A percentile compares a stretch with the other conserved stretches of the same genome.
Conservation (phyloP, 2,888 invertebrate genomes). For the Chrysodeixis includens region DNA sequence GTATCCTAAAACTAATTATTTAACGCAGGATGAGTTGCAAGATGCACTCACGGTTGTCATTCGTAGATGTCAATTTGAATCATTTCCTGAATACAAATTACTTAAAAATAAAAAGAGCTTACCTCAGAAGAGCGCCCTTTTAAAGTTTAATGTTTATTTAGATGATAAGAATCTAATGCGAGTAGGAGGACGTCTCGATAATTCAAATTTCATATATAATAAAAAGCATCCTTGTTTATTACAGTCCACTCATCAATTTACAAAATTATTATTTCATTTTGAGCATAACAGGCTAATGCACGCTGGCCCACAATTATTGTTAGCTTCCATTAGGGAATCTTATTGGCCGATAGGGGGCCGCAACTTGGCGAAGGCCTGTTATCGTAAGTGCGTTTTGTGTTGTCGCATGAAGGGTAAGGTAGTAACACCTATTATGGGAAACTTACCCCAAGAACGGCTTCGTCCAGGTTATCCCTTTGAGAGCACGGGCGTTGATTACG, state of each 20-base stretch:
- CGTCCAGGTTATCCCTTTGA: too few species aligned
- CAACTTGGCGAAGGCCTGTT: too few species aligned
- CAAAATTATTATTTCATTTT: slow-evolving; percentile 41
- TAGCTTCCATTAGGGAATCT: too few species aligned
- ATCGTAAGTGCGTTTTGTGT: too few species aligned
- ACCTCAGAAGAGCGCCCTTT: neutral
- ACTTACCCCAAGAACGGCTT: too few species aligned
- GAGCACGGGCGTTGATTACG: too few species aligned
- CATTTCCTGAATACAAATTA: neutral
- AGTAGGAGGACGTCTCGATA: too few species aligned
- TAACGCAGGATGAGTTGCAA: neutral
- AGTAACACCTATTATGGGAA: too few species aligned
- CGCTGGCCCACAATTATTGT: too few species aligned
- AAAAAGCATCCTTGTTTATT: slow-evolving; percentile 59
- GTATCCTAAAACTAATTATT: neutral
- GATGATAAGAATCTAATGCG: neutral
- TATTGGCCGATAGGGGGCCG: too few species aligned
- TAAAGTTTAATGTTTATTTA: neutral
- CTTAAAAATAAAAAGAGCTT: neutral
- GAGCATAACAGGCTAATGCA: too few species aligned
- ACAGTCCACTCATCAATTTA: slow-evolving; percentile 54
- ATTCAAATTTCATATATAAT: slow-evolving; percentile 23
- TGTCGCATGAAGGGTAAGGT: too few species aligned
- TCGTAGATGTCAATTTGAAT: neutral
- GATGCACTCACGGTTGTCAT: neutral